Base-by-base conservation (phyloP, 1,140 invertebrate genomes). In the Drosophila leontia region DNA sequence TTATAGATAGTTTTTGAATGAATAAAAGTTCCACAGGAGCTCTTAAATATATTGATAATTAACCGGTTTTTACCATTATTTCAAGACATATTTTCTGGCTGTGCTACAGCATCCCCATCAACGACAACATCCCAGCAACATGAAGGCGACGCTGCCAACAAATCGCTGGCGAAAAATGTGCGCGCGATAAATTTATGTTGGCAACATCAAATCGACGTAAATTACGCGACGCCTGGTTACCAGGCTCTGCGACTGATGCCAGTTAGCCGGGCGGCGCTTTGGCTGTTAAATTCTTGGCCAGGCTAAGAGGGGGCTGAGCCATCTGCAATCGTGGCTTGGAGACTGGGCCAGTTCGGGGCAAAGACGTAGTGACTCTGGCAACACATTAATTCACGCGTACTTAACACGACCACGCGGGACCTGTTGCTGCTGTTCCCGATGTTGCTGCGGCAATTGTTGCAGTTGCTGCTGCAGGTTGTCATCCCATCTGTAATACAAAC, bases 321-420 rank as follows among this genome's bases (percentile, higher is more conserved):
- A 60, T 72, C 45, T 35, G 76, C 67, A 79, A 78, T 64, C 69
- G 76, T 44, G 51, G 70, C 58, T 57, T 57, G 13, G 29, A 51
- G 67, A 72, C 69, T 72, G 55, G 69, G 68, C 67, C 75, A 56
- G 63, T 55, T 68, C 19, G 45, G 47, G 74, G 70, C 68, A 64
- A 90, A 85, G 85, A 90, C 88, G 81, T 79, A 88, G 58, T 85
- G 85, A 88, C 85, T 90, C 70, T 53, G 34, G 78, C 84, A 85
- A 81, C 85, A 88, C 84, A 88, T 88, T 88, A 88, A 88, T 88
- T 88, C 84, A 82, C 84, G 84, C 84, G 80, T 88, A 88, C 84
- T 88, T 88, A 88, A 85, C 82, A 90, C 78, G 70, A 78, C 74
- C 77, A 76, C 34, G 57, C 41, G 57, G 48, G 29, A 65, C 56